phyloP scores from a whole-genome alignment of 2,113 vertebrate species.

The Hoplias malabaricus region DNA sequence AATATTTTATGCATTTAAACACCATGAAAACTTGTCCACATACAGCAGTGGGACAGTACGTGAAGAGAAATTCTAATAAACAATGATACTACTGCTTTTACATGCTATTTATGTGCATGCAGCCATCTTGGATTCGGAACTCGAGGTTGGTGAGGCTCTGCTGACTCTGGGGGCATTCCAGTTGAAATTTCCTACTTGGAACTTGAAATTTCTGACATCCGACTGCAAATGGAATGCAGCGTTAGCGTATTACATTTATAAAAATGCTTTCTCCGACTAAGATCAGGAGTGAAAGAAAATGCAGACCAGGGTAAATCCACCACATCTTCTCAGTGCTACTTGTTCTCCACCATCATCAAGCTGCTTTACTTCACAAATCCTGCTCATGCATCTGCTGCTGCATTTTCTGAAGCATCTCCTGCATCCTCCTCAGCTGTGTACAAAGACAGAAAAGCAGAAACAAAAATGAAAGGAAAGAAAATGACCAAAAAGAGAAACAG shows the following conservation, averaged over 20 bases:
- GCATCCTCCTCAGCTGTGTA: constrained; percentile 69
- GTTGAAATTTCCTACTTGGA: too few relatives aligned
- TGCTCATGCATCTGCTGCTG: constrained; percentile 76
- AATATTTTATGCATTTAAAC: too few relatives aligned
- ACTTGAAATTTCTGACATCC: too few relatives aligned
- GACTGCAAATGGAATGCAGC: background rate
- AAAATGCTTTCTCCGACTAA: background rate
- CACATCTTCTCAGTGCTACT: background rate
- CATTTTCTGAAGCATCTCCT: constrained; percentile 78
- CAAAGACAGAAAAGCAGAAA: background rate
- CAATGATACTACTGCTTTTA: too few relatives aligned
- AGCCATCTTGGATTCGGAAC: too few relatives aligned
- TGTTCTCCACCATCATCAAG: background rate
- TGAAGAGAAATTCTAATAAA: too few relatives aligned
- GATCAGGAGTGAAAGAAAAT: background rate
- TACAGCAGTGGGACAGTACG: too few relatives aligned
- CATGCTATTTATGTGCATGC: too few relatives aligned
- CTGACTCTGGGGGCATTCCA: too few relatives aligned
- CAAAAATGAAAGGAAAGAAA: background rate
- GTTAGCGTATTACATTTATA: too few relatives aligned
- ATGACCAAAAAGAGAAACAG: background rate
- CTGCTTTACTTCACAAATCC: constrained; percentile 61
- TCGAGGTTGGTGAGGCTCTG: too few relatives aligned
- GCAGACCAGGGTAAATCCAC: background rate
- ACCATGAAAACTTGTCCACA: too few relatives aligned